These are phyloP conservation scores for Sibirionetta formosa DNA, from an alignment of 2,797 vertebrate genomes.

Conservation along the genomic window DNA sequence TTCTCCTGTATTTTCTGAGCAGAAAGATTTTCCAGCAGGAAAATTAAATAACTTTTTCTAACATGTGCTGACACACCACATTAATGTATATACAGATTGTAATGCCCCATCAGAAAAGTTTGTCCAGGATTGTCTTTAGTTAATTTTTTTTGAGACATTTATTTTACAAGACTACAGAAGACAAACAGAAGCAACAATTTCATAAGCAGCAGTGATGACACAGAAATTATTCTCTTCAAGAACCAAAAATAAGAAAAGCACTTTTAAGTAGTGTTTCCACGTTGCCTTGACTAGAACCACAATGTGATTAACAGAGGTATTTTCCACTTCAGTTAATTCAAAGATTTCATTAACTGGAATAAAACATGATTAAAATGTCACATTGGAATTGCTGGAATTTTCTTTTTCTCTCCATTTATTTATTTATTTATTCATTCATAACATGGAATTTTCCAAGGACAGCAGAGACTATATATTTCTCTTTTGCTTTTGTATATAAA, in stretches of 20 bases:
- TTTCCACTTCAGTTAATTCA: constrained; percentile 12
- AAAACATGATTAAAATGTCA: not conserved
- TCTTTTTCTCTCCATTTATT: not conserved
- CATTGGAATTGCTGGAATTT: not conserved
- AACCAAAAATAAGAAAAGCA: not conserved
- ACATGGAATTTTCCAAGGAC: not conserved
- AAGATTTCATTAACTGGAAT: not conserved
- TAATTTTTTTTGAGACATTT: not conserved
- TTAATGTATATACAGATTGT: not conserved
- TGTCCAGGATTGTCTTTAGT: not conserved
- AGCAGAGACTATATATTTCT: not conserved
- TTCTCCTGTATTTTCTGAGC: not conserved
- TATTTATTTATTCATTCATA: not conserved
- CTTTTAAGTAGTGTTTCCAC: not conserved
- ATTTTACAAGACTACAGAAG: not conserved
- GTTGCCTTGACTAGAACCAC: not conserved
- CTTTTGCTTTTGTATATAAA: not conserved
- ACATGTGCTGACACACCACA: not conserved
- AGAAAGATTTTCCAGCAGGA: not conserved
- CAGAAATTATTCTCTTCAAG: not conserved
- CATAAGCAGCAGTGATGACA: not conserved
- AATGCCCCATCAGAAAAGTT: not conserved
- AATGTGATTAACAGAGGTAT: not conserved
- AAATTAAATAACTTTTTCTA: not conserved
- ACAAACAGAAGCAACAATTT: not conserved